Percentiles rank a stretch among this genome's conserved stretches.
phyloP scores from a whole-genome alignment of 2,797 vertebrate species.

The Pipistrellus pipistrellus region DNA sequence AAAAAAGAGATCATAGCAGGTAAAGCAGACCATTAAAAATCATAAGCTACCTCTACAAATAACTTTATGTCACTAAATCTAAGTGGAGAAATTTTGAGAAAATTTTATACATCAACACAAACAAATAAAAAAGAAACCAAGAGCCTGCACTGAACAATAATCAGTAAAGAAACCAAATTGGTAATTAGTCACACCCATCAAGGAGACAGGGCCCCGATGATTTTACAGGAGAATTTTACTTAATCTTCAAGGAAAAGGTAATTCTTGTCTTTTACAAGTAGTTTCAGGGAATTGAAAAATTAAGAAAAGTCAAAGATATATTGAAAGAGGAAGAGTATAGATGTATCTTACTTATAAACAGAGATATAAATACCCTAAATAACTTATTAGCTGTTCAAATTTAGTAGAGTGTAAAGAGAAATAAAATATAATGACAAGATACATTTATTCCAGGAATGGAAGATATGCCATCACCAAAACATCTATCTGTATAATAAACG shows the following conservation, averaged over 20 bases:
- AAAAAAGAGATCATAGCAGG: background rate
- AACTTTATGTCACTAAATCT: background rate
- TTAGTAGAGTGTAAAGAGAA: background rate
- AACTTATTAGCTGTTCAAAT: background rate
- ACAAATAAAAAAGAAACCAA: background rate
- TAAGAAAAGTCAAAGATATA: background rate
- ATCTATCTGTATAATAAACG: background rate
- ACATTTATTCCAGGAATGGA: background rate
- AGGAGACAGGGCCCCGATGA: background rate
- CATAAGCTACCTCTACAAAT: background rate
- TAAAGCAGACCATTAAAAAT: background rate
- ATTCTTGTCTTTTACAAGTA: background rate
- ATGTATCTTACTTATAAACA: background rate
- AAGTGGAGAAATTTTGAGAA: background rate
- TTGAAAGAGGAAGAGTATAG: background rate
- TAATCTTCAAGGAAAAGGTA: background rate
- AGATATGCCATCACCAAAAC: background rate
- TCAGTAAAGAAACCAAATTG: background rate
- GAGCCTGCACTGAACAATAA: background rate
- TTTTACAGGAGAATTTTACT: background rate
- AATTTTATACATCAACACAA: background rate
- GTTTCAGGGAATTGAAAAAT: background rate
- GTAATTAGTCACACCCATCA: background rate
- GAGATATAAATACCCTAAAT: background rate
- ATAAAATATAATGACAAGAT: background rate